A percentile compares a stretch with the other conserved stretches of the same genome.
phyloP scores from a whole-genome alignment of 2,113 vertebrate genomes.

The Austrofundulus limnaeus region DNA sequence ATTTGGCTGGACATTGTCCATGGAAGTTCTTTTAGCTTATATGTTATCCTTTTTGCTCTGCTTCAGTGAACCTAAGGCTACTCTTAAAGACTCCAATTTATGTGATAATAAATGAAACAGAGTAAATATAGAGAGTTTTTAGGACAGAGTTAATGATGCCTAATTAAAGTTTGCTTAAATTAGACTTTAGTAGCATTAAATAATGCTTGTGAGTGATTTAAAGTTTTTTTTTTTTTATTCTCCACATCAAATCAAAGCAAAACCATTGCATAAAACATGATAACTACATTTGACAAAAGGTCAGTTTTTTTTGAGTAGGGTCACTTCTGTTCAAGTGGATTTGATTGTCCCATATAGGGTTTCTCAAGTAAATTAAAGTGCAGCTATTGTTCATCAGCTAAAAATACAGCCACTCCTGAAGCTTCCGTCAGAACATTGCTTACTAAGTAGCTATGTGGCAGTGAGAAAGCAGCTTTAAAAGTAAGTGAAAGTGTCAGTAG shows the following conservation, averaged over 20 bases:
- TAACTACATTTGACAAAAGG: not conserved
- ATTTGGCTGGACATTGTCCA: slow-evolving; percentile 9
- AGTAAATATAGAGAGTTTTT: too few relatives aligned
- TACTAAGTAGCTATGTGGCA: not conserved
- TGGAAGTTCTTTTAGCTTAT: slow-evolving; percentile 9
- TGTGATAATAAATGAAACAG: not conserved
- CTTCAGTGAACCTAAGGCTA: slow-evolving; percentile 10
- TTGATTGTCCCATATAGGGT: not conserved
- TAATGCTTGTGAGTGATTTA: not conserved
- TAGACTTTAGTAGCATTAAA: not conserved
- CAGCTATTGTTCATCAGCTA: not conserved
- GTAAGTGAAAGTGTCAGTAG: slow-evolving; percentile 7
- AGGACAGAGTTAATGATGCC: not conserved
- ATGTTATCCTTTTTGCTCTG: slow-evolving; percentile 6
- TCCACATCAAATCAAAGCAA: not conserved
- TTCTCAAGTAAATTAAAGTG: slow-evolving; percentile 3
- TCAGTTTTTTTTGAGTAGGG: not conserved
- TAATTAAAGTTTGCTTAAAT: not conserved
- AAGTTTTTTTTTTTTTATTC: not conserved
- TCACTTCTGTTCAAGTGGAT: slow-evolving; percentile 8
- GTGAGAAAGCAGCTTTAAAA: not conserved
- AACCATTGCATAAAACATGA: not conserved
- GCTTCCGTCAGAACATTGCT: slow-evolving; percentile 10
- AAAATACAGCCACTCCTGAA: not conserved
- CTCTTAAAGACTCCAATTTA: not conserved